Conservation (phyloP, 2,888 invertebrate genomes). For the Clepsis dumicolana region DNA sequence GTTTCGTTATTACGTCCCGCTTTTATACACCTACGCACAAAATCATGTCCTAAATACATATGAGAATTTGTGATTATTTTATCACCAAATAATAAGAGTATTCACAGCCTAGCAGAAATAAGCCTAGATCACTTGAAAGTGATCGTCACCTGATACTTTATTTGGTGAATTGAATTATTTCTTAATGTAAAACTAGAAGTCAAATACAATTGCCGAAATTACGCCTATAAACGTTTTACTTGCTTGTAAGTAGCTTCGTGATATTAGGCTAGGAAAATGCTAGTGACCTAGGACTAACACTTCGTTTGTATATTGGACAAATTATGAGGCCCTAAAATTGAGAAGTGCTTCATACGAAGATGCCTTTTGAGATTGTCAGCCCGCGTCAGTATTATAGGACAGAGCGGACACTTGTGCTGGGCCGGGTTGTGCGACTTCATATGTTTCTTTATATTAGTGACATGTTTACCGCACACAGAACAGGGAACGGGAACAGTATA, state of each 20-base stretch:
- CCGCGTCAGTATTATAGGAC: slow-evolving; percentile 87
- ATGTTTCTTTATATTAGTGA: slow-evolving; percentile 89
- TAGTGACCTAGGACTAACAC: slow-evolving; percentile 58
- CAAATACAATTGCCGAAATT: neutral
- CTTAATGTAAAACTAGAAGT: neutral
- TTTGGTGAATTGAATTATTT: slow-evolving; percentile 1
- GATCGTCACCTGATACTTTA: neutral
- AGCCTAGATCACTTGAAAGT: slow-evolving; percentile 6
- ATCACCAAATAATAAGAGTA: neutral
- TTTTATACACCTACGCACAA: neutral
- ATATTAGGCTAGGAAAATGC: neutral
- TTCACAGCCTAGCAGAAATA: slow-evolving; percentile 13
- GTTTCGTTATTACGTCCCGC: neutral
- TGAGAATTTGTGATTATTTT: neutral
- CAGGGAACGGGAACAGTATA: slow-evolving; percentile 83
- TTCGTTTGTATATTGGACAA: slow-evolving; percentile 74
- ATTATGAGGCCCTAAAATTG: slow-evolving; percentile 71
- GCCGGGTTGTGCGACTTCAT: slow-evolving; percentile 88
- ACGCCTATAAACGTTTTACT: neutral
- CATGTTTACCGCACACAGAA: slow-evolving; percentile 88
- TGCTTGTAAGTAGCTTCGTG: neutral
- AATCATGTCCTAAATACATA: neutral
- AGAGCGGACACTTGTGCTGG: slow-evolving; percentile 87
- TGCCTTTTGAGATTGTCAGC: slow-evolving; percentile 90
- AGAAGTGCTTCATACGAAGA: slow-evolving; percentile 87